These are phyloP conservation scores for Bilobella aurantiaca DNA, from an alignment of 1,140 invertebrate genomes.

Conservation along the genomic window DNA sequence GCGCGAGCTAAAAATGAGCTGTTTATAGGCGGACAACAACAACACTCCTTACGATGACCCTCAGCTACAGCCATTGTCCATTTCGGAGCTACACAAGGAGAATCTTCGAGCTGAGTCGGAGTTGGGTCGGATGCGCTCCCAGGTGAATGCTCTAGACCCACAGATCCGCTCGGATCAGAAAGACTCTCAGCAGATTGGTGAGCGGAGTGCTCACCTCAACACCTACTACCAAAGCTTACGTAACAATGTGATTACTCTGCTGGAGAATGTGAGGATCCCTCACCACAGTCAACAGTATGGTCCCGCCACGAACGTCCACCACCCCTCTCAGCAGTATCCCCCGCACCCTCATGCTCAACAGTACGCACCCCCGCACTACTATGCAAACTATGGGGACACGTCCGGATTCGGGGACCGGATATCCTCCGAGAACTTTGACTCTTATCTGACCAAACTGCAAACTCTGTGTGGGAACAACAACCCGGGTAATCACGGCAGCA, in stretches of 20 bases:
- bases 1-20: too few species aligned
- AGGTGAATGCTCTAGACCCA: too few species aligned
- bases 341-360: conserved; percentile 43
- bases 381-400: not conserved
- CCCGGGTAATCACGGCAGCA: too few species aligned
- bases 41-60: conserved; percentile 25
- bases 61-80: conserved; percentile 18
- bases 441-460: conserved; percentile 81
- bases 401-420: conserved; percentile 31
- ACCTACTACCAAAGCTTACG: conserved; percentile 83
- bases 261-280: conserved; percentile 78
- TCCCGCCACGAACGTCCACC: too few species aligned
- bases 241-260: conserved; percentile 81
- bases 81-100: conserved; percentile 78
- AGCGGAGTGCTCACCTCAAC: conserved; percentile 64
- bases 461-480: conserved; percentile 59
- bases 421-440: conserved; percentile 45
- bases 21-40: conserved; percentile 30
- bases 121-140: conserved; percentile 82
- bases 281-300: conserved; percentile 39
- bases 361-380: conserved; percentile 35
- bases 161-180: too few species aligned
- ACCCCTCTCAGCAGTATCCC: conserved; percentile 41
- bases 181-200: conserved; percentile 52
- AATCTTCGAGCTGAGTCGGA: conserved; percentile 54